Base-by-base conservation (phyloP, 64 coral and sea anemone species). In the Montipora sp. region DNA sequence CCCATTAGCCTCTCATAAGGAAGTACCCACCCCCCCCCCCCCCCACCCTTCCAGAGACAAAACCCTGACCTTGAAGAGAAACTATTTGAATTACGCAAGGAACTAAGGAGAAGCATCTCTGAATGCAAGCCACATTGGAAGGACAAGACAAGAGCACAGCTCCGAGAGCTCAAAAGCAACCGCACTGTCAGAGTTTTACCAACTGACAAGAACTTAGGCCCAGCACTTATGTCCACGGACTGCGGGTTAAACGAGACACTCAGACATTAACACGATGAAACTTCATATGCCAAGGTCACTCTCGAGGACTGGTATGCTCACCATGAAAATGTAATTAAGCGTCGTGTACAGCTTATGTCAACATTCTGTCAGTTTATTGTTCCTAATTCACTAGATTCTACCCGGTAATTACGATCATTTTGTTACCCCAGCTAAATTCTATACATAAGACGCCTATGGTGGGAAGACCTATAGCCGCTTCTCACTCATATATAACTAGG, bases 381-480 rank as follows among this genome's bases (percentile, higher is more conserved):
- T 36, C 27, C 80, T 83, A 83, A 66, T 83, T 59, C 43, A 18
- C 24, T 60, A 83, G 59, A 83, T 83, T 83, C 19, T 27, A 67
- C 7, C 80, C 24, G 24, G 55, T 83, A 83, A 59, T 67, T 61
- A 83, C 58, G 57, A 83, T 66, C 80, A 83, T 83, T 83, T 83
- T 69, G 4, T 69, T 18, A 67, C 21, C 71, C 82, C 82, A 1
- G 82, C 82, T 85, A 85, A 85, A 85, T 85, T 85, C 19, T 85
- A 80, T 82, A 23, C 80, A 60, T 16, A 82, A 82, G 16, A 59
- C 15, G 67, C 67, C 67, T 82, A 82, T 82, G 55, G 51, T 60
- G 50, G 50, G 80, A 9, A 57, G 53, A 16, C 80, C 55, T 27
- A 82, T 82, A 15, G 53, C 72, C 19, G 87, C 88, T 63, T 90